Evolutionary conservation across 2,113 vertebrate species (phyloP), one percentile per base, ranked within the genome.

Genomic region (Pipra filicauda): DNA sequence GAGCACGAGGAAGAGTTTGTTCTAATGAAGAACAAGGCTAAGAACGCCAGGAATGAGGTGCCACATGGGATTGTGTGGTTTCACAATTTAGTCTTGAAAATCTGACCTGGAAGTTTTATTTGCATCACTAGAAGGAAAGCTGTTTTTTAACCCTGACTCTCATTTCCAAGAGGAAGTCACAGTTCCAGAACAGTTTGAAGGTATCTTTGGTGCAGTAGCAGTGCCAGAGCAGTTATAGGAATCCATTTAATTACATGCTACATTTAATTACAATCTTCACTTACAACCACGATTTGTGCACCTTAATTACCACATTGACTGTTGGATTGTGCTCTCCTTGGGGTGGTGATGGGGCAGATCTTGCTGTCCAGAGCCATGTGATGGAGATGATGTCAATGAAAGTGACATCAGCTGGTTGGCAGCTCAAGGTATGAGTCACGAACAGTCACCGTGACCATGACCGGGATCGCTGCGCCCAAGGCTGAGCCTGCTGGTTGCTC

Each of bases 361-460:
- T 66, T 24, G 12, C 70, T 43, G 16, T 39, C 66, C 78, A 77
- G 79, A 43, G 1, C 30, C 76, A 58, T 62, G 58, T 79, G 89
- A 75, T 71, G 72, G 41, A 46, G 85, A 4, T 78, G 83, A 62
- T 52, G 92, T 72, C 26, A 44, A 28, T 33, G 78, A 83, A 67
- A 84, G 92, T 62, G 76, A 80, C 79, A 57, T 95, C 94, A 89
- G 76, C 72, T 81, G 72, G 26, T 30, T 39, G 76, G 76, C 92
- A 78, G 70, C 74, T 72, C 27, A 1, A 3, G 52, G 46, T 33
- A 15, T 58, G 84, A 74, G 62, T 93, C 91, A 77, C 23, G 16
- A 43, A 26, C 61, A 66, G 69, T 78, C 89, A 64, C 59, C 0
- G 2, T 41, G 39, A 70, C 76, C 3, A 1, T 69, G 52, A 39